Percentiles rank a stretch among this genome's conserved stretches.
phyloP scores from a whole-genome alignment of 2,797 vertebrate species.

The Cottoperca gobio region DNA sequence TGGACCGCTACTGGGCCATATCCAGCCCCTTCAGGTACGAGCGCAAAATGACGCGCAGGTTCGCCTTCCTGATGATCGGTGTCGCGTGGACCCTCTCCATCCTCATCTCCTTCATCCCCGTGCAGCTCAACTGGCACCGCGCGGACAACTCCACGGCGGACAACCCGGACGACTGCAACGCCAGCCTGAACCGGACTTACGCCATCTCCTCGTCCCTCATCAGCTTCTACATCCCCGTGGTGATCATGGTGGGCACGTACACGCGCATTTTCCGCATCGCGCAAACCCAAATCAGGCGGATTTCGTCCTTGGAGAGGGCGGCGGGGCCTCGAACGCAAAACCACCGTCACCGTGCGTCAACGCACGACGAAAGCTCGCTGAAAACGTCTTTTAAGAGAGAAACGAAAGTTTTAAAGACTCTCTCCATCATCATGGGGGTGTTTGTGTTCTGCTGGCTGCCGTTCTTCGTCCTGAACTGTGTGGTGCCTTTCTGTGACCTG shows the following conservation, averaged over 20 bases:
- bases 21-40: constrained; percentile 83
- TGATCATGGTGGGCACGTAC: constrained; percentile 87
- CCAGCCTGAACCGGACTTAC: constrained; percentile 84
- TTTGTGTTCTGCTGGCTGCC: constrained; percentile 89
- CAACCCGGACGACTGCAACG: constrained; percentile 77
- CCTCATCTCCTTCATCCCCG: constrained; percentile 87
- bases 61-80: constrained; percentile 82
- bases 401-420: constrained; percentile 87
- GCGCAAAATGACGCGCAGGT: constrained; percentile 82
- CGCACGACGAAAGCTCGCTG: constrained; percentile 80
- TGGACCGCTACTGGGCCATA: constrained; percentile 89
- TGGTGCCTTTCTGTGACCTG: constrained; percentile 83
- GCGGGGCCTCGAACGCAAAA: constrained; percentile 69
- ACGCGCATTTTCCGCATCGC: constrained; percentile 85
- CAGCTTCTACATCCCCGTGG: constrained; percentile 89
- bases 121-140: constrained; percentile 87
- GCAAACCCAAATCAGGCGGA: constrained; percentile 84
- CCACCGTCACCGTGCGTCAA: constrained; percentile 63
- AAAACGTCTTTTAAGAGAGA: constrained; percentile 85
- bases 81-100: constrained; percentile 86
- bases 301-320: constrained; percentile 82
- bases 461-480: constrained; percentile 88
- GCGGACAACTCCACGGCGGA: constrained; percentile 44
- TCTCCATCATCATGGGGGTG: constrained; percentile 85
- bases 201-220: constrained; percentile 87